Base-by-base conservation (phyloP, 2,113 vertebrate genomes). In the Empidonax traillii region DNA sequence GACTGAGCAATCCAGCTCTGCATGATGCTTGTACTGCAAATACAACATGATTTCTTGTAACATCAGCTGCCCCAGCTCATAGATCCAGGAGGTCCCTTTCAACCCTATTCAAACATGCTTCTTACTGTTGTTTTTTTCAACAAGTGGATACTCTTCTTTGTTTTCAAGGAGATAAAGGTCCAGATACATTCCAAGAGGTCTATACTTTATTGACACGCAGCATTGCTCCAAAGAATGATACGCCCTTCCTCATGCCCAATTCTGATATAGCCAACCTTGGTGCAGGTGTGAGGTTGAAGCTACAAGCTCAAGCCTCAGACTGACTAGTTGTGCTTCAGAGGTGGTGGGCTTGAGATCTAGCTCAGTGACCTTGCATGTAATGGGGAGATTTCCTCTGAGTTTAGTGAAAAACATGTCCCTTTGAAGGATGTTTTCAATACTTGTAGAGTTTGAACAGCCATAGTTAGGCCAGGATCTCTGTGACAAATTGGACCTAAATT, bases 141-240 rank as follows among this genome's bases (percentile, higher is more conserved):
- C 10, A 25, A 53, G 31, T 8, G 43, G 49, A 25, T 24, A 47
- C 4, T 58, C 5, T 69, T n/a, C 15, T 69, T 49, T 77, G 51
- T 20, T 62, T 44, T 85, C 41, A 73, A 79, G 81, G 25, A 66
- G 10, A 21, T n/a, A 47, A 80, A 76, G 17, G n/a, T 43, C 6
- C 14, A 47, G 39, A 68, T 33, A 22, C 3, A 31, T 44, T 63
- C 28, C 46, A 46, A 41, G 63, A 81, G 19, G 39, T 77, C 63
- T 46, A 28, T 21, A 10, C 17, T 72, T 44, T 8, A 5, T 31
- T 8, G 17, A 23, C 22, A 59, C 27, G 35, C 16, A 8, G 11
- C 59, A 16, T 37, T 0, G 1, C 24, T 41, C 25, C 17, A 2
- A n/a, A 39, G 51, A 73, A 46, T 1, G 3, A 13, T 4, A 14